Evolutionary conservation across 2,797 vertebrate species (phyloP).

Genomic region (Takifugu rubripes): DNA sequence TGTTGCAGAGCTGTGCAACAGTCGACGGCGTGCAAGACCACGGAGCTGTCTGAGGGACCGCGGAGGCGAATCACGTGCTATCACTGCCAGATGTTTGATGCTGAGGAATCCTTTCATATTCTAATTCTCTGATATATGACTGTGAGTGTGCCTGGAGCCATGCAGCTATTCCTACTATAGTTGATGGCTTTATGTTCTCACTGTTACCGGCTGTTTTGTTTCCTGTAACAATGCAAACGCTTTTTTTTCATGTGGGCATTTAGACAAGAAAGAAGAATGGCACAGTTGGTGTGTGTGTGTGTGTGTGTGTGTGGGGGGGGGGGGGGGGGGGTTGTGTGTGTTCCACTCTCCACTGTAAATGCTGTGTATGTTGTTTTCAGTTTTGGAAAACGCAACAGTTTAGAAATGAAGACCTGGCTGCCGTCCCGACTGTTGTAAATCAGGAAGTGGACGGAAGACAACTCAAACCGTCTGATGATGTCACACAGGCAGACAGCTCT

Average conservation of each 20-base stretch:
- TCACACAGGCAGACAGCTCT: too few relatives aligned
- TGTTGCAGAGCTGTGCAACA: constrained; percentile 26
- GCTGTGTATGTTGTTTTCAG: constrained; percentile 40
- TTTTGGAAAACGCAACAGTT: constrained; percentile 28
- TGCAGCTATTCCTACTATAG: constrained; percentile 31
- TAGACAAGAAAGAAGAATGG: constrained; percentile 35
- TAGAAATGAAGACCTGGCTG: constrained; percentile 43
- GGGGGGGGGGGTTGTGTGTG: constrained; percentile 2
- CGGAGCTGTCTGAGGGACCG: constrained; percentile 28
- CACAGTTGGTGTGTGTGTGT: not conserved
- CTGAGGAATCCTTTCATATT: constrained; percentile 36
- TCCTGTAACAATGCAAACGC: constrained; percentile 30
- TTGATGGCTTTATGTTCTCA: too few relatives aligned
- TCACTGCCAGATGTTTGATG: constrained; percentile 37
- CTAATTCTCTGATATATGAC: not conserved
- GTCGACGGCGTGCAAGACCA: constrained; percentile 34
- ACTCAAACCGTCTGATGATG: constrained; percentile 12
- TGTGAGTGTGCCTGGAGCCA: constrained; percentile 15
- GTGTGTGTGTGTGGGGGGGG: not conserved
- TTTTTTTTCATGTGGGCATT: constrained; percentile 44
- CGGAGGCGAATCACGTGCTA: constrained; percentile 51
- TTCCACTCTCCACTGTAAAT: constrained; percentile 17
- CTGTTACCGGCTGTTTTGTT: too few relatives aligned
- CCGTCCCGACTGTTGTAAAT: constrained; percentile 48
- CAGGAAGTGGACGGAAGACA: constrained; percentile 28